Evolutionary conservation across 2,888 invertebrate species (phyloP).

Genomic region (Tuta absoluta): DNA sequence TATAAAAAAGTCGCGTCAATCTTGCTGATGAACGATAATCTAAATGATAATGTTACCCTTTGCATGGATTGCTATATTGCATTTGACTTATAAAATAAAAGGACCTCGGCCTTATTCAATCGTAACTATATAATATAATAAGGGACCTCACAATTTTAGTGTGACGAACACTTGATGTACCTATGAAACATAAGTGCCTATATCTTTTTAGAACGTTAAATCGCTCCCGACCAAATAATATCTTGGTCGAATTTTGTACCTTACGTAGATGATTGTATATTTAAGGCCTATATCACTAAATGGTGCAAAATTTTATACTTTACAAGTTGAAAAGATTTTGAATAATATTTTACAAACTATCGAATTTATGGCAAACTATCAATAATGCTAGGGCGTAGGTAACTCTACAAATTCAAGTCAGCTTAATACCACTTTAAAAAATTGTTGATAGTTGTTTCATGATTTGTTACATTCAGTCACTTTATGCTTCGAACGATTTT

Average conservation of each 20-base stretch:
- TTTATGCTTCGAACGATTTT: neutral
- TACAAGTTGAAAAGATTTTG: neutral
- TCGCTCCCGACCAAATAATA: neutral
- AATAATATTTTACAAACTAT: neutral
- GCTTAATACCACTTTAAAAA: too few species aligned
- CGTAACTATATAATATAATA: neutral
- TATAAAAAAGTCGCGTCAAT: constrained; percentile 6
- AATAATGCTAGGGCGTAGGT: neutral
- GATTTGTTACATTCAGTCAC: too few species aligned
- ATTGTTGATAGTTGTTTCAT: too few species aligned
- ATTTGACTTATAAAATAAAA: constrained; percentile 30
- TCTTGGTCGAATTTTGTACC: constrained; percentile 10
- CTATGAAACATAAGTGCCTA: constrained; percentile 21
- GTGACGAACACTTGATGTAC: neutral
- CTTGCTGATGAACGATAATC: constrained; percentile 3
- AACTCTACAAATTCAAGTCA: too few species aligned
- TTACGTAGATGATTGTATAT: neutral
- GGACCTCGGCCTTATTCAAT: constrained; percentile 26
- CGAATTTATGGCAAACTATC: neutral
- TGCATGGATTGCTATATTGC: constrained; percentile 25
- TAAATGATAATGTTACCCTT: constrained; percentile 17
- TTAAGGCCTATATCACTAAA: constrained; percentile 10
- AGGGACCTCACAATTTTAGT: neutral
- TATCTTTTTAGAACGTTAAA: neutral
- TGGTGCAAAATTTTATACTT: constrained; percentile 9